Evolutionary conservation across 2,113 vertebrate genomes (phyloP).

Genomic region (Madoqua kirkii): DNA sequence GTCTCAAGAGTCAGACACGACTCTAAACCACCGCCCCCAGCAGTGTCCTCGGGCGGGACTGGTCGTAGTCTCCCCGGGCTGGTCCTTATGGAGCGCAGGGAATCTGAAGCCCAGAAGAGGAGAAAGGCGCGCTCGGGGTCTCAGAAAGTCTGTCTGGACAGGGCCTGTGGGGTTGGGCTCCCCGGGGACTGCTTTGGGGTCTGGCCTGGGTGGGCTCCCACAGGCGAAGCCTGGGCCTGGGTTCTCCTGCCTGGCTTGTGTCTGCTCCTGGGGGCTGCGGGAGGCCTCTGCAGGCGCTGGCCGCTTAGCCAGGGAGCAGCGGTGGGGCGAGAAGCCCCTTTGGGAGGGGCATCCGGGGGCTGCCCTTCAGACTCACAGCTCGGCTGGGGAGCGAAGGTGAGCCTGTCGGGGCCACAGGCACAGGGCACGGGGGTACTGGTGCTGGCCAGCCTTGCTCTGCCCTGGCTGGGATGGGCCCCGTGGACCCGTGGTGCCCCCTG

Average conservation of each 20-base stretch:
- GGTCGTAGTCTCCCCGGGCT: background rate
- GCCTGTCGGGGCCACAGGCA: background rate
- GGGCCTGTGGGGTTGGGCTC: background rate
- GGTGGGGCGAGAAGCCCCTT: background rate
- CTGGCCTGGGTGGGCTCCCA: background rate
- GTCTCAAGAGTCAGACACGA: rapidly evolving
- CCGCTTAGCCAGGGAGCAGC: background rate
- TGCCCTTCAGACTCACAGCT: background rate
- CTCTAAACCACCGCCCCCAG: background rate
- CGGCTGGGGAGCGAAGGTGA: too few species aligned
- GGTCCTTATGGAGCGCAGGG: background rate
- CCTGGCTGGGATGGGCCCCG: background rate
- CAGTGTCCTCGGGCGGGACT: rapidly evolving
- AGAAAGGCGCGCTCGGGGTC: background rate
- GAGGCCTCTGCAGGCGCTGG: background rate
- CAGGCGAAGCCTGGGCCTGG: rapidly evolving
- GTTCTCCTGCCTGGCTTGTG: background rate
- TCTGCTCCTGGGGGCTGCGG: background rate
- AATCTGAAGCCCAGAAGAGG: background rate
- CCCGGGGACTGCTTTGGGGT: rapidly evolving
- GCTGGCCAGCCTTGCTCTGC: background rate
- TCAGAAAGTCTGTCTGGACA: rapidly evolving
- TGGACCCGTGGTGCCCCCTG: background rate
- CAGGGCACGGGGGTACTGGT: background rate
- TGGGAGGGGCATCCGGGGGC: background rate